Conservation (phyloP, 1,140 invertebrate species). For the Bombus haemorrhoidalis region DNA sequence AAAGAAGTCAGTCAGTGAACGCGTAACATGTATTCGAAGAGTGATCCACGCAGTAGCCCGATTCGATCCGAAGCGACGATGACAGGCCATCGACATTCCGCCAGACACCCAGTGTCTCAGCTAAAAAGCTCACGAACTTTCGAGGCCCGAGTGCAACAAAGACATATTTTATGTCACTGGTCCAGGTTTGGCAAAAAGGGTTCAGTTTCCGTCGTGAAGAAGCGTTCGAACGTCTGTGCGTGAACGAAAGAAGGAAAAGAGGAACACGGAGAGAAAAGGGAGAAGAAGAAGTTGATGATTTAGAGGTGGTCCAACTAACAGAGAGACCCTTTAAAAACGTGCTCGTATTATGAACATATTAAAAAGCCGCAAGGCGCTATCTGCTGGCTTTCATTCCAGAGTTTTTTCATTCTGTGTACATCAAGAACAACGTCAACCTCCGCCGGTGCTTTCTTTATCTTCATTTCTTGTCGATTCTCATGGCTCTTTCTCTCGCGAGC, state of each 20-base stretch:
- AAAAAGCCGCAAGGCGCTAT: constrained; percentile 63
- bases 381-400: constrained; percentile 7
- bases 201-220: constrained; percentile 56
- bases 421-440: constrained; percentile 49
- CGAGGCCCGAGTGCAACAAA: constrained; percentile 69
- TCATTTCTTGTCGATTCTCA: constrained; percentile 44
- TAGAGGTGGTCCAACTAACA: constrained; percentile 60
- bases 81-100: constrained; percentile 76
- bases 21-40: constrained; percentile 24
- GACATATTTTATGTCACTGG: constrained; percentile 77
- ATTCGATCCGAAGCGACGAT: constrained; percentile 67
- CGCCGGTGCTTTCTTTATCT: constrained; percentile 51
- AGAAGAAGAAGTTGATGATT: constrained; percentile 36
- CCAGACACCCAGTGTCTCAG: constrained; percentile 72
- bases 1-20: constrained; percentile 44
- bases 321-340: constrained; percentile 58
- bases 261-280: constrained; percentile 28
- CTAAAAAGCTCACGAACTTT: constrained; percentile 72
- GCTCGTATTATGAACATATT: constrained; percentile 69
- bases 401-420: constrained; percentile 55
- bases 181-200: constrained; percentile 52
- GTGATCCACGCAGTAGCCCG: constrained; percentile 34
- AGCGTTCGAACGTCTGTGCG: constrained; percentile 35
- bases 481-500: constrained; percentile 51
- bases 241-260: constrained; percentile 19